These are phyloP conservation scores for Ctenomys sociabilis DNA, from an alignment of 2,113 vertebrate genomes.

Conservation along the genomic window DNA sequence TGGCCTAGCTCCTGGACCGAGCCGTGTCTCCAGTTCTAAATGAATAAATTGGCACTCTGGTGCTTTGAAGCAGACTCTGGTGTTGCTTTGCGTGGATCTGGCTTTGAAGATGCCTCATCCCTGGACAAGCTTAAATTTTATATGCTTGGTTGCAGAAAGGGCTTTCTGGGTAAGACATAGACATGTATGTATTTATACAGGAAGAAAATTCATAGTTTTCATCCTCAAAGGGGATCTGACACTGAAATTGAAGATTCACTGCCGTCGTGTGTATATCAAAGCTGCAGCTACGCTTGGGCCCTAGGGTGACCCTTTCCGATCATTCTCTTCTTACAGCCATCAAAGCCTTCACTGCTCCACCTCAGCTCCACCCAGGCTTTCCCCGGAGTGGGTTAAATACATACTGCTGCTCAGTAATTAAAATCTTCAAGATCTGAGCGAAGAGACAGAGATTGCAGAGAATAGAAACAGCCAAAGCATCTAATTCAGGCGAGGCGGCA, in stretches of 20 bases:
- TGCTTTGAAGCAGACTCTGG: constrained; percentile 26
- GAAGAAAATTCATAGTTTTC: not conserved
- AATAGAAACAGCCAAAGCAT: not conserved
- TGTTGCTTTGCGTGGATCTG: constrained; percentile 32
- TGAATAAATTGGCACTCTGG: constrained; percentile 57
- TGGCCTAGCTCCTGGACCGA: constrained; percentile 66
- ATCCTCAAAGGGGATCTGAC: not conserved
- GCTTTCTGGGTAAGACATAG: not conserved
- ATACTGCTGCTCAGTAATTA: not conserved
- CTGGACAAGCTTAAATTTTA: constrained; percentile 28
- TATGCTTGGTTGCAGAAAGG: not conserved
- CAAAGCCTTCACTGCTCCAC: not conserved
- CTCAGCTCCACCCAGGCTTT: not conserved
- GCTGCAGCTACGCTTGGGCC: not conserved
- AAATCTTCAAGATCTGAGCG: not conserved
- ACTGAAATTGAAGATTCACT: not conserved
- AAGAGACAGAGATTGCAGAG: not conserved
- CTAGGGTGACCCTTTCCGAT: not conserved
- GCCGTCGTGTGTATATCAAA: not conserved
- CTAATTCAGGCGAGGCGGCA: not conserved
- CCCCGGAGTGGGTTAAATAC: not conserved
- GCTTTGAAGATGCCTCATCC: not conserved
- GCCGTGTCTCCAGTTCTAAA: constrained; percentile 45
- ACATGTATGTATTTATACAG: not conserved
- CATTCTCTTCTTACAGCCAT: not conserved